Conservation (phyloP, 1,140 invertebrate species). For the Catajapyx aquilonaris region DNA sequence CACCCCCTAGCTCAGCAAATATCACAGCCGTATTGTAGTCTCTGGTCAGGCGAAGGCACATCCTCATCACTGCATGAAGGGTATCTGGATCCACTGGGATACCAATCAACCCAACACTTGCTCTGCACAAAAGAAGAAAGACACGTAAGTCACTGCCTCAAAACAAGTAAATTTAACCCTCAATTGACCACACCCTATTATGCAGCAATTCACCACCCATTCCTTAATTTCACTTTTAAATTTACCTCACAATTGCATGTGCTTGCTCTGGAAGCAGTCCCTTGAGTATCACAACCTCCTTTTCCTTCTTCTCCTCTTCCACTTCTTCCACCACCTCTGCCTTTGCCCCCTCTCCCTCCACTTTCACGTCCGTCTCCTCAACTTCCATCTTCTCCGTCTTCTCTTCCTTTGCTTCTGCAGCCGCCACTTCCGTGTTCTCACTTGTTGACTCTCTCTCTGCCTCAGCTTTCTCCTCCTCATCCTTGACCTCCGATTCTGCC, state of each 20-base stretch:
- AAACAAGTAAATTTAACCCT: too few relatives aligned
- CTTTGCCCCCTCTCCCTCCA: conserved; percentile 4
- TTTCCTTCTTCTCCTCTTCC: conserved; percentile 4
- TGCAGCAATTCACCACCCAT: too few relatives aligned
- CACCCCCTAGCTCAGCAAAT: conserved; percentile 53
- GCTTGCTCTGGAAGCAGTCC: background rate
- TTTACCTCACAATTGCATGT: background rate
- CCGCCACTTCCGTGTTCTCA: background rate
- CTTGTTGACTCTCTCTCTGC: background rate
- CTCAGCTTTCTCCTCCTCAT: conserved; percentile 5
- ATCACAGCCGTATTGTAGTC: conserved; percentile 49
- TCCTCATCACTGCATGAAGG: conserved; percentile 53
- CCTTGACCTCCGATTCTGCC: conserved; percentile 5
- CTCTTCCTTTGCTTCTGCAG: conserved; percentile 6
- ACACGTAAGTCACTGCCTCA: too few relatives aligned
- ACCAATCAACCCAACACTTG: conserved; percentile 45
- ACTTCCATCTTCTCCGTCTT: conserved; percentile 5
- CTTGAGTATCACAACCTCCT: conserved; percentile 7
- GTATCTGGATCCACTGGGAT: conserved; percentile 52
- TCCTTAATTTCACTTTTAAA: too few relatives aligned
- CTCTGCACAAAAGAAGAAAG: conserved; percentile 18
- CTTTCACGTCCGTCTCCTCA: conserved; percentile 2
- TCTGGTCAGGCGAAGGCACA: conserved; percentile 53
- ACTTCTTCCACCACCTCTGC: conserved; percentile 7
- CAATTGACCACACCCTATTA: too few relatives aligned